Percentiles rank a stretch among this genome's conserved stretches.
phyloP scores from a whole-genome alignment of 2,797 vertebrate genomes.

The Parotocinclus haroldoi region DNA sequence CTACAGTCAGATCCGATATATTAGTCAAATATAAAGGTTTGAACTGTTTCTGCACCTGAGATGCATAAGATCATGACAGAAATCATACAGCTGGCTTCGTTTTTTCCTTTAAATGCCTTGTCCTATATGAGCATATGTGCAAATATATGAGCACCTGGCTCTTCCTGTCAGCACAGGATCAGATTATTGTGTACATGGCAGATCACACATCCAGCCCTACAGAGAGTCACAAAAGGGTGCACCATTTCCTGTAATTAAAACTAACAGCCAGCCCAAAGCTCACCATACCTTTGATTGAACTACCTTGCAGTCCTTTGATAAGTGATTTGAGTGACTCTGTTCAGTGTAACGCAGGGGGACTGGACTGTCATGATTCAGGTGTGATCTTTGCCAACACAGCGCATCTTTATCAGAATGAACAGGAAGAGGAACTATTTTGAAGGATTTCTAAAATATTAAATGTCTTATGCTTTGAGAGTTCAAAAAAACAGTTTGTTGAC shows the following conservation, averaged over 20 bases:
- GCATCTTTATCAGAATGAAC: background rate
- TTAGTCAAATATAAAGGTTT: too few relatives aligned
- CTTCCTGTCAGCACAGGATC: conserved; percentile 71
- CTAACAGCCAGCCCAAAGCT: conserved; percentile 55
- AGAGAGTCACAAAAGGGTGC: conserved; percentile 44
- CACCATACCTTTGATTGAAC: conserved; percentile 45
- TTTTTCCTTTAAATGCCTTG: conserved; percentile 18
- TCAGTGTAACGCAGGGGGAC: conserved; percentile 11
- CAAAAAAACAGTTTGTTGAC: too few relatives aligned
- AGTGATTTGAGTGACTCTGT: conserved; percentile 40
- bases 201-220: conserved; percentile 32
- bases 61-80: background rate
- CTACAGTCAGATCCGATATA: too few relatives aligned
- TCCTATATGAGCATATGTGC: conserved; percentile 30
- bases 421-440: background rate
- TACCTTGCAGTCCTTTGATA: conserved; percentile 40
- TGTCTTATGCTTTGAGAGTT: too few relatives aligned
- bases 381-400: background rate
- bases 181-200: conserved; percentile 59
- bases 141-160: conserved; percentile 67
- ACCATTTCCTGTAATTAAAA: conserved; percentile 63
- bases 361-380: conserved; percentile 2
- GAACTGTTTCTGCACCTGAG: too few relatives aligned
- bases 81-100: conserved; percentile 9
- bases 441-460: too few relatives aligned